Evolutionary conservation across 2,113 vertebrate species (phyloP), one percentile per base, ranked within the genome.

Genomic region (Tragelaphus buxtoni): DNA sequence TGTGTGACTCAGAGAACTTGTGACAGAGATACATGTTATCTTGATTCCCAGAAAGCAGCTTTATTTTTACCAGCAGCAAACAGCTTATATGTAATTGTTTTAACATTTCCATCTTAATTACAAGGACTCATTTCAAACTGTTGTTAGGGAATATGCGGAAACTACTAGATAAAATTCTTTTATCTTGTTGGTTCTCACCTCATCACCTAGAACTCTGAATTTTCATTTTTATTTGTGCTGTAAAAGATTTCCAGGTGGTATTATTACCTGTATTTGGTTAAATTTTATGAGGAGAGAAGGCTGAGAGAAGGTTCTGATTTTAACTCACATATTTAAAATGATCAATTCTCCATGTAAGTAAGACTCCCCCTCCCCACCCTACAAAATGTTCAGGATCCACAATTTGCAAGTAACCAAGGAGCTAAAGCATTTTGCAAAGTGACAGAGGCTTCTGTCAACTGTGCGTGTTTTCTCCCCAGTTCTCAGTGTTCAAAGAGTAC

Each of bases 21-120:
- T 47, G 88, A 51, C 42, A 76, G 18, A 92, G 65, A 79, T 76
- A 76, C 4, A 28, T 14, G 5, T 17, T 86, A 74, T 58, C 16
- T 53, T 58, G 11, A 79, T 86, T 96, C 11, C 30, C 11, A 89
- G 47, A 94, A 90, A 55, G 30, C 47, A 13, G 32, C 35, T 96
- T 91, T 85, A 83, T 87, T 96, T 91, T 91, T 87, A 72, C 13
- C 82, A 45, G 49, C 17, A 84, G 61, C 61, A 88, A 90, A 47
- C 0, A 84, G 30, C 60, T 61, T 86, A 77, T 63, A 86, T 77
- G 77, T 53, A 86, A 94, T 83, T 88, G 30, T 45, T 72, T 92
- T 80, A 88, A 30, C 1, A n/a, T 30, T 69, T 76, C 16, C 53
- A 65, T 53, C 20, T 72, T 22, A 93, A 90, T 92, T 84, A 80